Percentiles rank a stretch among this genome's conserved stretches.
Evolutionary conservation across 2,888 invertebrate genomes (phyloP).

Genomic region (Leptopilina drosophilae): DNA sequence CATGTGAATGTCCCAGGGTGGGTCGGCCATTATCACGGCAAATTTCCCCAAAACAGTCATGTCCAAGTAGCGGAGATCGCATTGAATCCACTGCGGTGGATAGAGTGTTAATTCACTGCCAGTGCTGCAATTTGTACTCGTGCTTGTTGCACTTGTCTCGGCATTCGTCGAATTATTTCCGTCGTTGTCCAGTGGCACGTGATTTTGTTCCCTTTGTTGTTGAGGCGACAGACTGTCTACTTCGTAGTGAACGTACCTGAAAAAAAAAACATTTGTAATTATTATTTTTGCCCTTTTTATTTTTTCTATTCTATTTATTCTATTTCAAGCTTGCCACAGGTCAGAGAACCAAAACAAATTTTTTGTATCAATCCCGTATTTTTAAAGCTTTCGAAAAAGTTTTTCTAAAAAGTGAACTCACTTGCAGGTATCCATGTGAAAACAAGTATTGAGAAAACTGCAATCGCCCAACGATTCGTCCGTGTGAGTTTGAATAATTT

Average conservation of each 20-base stretch:
- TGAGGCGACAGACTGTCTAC: slow-evolving; percentile 87
- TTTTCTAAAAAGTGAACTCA: slow-evolving; percentile 67
- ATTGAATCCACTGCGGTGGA: slow-evolving; percentile 97
- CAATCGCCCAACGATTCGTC: slow-evolving; percentile 97
- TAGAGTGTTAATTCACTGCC: slow-evolving; percentile 83
- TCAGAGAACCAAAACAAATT: too few relatives aligned
- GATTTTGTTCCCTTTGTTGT: slow-evolving; percentile 57
- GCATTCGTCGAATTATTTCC: slow-evolving; percentile 52
- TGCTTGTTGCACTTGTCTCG: slow-evolving; percentile 65
- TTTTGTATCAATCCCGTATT: too few relatives aligned
- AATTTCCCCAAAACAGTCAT: slow-evolving; percentile 97
- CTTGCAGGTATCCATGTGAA: slow-evolving; percentile 99
- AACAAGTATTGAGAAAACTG: slow-evolving; percentile 98
- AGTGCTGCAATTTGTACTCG: slow-evolving; percentile 63
- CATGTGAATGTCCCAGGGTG: slow-evolving; percentile 99
- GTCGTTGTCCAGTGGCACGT: slow-evolving; percentile 41
- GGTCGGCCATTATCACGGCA: slow-evolving; percentile 99
- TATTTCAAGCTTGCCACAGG: too few relatives aligned
- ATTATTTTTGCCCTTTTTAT: not conserved
- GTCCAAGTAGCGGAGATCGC: slow-evolving; percentile 93
- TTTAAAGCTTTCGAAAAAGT: too few relatives aligned
- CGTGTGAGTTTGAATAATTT: slow-evolving; percentile 96
- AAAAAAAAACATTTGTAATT: slow-evolving; percentile 47
- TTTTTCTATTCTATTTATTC: not conserved
- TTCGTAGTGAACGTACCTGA: slow-evolving; percentile 96